Conservation (phyloP, 2,113 vertebrate genomes). For the Hypomesus transpacificus region DNA sequence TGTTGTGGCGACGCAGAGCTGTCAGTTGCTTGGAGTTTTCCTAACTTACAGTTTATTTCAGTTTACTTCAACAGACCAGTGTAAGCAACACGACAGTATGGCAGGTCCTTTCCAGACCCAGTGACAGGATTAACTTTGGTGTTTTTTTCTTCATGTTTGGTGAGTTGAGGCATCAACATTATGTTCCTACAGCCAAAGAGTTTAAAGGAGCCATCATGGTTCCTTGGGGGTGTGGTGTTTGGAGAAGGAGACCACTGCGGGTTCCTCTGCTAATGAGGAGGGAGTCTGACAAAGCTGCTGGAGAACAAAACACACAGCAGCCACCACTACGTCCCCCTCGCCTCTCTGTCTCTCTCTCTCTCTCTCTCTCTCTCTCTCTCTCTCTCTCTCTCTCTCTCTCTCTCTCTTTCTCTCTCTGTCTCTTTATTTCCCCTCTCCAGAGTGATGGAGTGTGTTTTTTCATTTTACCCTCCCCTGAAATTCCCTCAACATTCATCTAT, state of each 20-base stretch:
- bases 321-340: not conserved
- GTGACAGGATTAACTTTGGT: too few species aligned
- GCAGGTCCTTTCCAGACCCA: too few species aligned
- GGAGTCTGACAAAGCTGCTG: not conserved
- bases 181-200: too few species aligned
- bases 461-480: conserved; percentile 19
- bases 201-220: not conserved
- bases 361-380: not conserved
- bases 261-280: not conserved
- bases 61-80: too few species aligned
- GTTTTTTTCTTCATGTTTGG: too few species aligned
- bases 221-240: conserved; percentile 30
- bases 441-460: conserved; percentile 51
- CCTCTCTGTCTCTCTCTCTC: too few species aligned
- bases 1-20: too few species aligned
- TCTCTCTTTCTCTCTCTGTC: not conserved
- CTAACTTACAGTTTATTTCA: too few species aligned
- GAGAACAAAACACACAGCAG: conserved; percentile 2
- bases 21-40: too few species aligned
- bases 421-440: not conserved
- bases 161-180: too few species aligned
- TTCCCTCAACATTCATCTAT: conserved; percentile 28
- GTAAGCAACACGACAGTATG: too few species aligned
- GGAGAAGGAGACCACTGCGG: conserved; percentile 44
- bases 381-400: not conserved